phyloP scores from a whole-genome alignment of 1,140 invertebrate species.

The Drosophila navojoa region DNA sequence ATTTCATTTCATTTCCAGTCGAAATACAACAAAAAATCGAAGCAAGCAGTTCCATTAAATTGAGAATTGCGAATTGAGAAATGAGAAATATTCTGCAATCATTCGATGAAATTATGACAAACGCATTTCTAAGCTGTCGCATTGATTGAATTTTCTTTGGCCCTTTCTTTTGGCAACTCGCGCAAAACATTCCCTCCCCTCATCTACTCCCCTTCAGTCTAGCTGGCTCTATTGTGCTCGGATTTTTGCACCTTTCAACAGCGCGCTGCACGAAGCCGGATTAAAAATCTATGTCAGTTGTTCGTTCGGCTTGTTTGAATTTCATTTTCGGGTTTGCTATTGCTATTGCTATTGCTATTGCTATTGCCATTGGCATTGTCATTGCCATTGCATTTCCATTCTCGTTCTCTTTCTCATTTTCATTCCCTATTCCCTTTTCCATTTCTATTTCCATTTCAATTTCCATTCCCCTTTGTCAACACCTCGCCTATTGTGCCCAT shows the following conservation, averaged over 20 bases:
- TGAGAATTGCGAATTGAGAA: slow-evolving; percentile 46
- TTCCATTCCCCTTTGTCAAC: slow-evolving; percentile 33
- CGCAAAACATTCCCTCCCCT: not conserved
- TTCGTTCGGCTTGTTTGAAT: slow-evolving; percentile 54
- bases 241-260: slow-evolving; percentile 62
- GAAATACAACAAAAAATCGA: slow-evolving; percentile 16
- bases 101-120: slow-evolving; percentile 80
- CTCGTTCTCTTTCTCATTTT: not conserved
- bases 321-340: slow-evolving; percentile 54
- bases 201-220: not conserved
- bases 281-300: slow-evolving; percentile 51
- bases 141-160: slow-evolving; percentile 71
- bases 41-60: slow-evolving; percentile 42
- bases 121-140: slow-evolving; percentile 79
- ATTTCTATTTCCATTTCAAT: no score
- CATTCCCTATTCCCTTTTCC: not conserved
- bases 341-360: slow-evolving; percentile 1
- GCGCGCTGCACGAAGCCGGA: slow-evolving; percentile 49
- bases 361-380: slow-evolving; percentile 1
- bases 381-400: not conserved
- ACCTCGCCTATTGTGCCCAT: slow-evolving; percentile 60
- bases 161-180: slow-evolving; percentile 1
- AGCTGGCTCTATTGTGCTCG: slow-evolving; percentile 50
- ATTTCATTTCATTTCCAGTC: slow-evolving; percentile 62
- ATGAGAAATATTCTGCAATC: slow-evolving; percentile 75